Conservation (phyloP, 1,140 invertebrate genomes). For the Globodera rostochiensis region DNA sequence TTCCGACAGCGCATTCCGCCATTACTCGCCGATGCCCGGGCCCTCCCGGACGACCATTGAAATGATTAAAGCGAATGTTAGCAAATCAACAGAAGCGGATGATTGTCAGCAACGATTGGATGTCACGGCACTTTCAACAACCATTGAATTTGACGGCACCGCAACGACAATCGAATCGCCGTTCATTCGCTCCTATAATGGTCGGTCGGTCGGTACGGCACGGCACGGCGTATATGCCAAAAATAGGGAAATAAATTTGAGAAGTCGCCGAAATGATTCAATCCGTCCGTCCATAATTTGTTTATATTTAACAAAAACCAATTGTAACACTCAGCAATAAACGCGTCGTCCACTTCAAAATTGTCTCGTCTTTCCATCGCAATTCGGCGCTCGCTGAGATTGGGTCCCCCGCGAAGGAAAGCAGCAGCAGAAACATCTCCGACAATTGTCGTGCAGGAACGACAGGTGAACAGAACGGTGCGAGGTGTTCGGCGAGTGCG, state of each 20-base stretch:
- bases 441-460: not conserved
- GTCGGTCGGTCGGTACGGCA: not conserved
- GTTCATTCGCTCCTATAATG: conserved; percentile 22
- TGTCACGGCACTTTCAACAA: not conserved
- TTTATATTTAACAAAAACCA: too few species aligned
- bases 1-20: not conserved
- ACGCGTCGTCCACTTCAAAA: conserved; percentile 5
- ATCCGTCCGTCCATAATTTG: too few species aligned
- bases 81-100: not conserved
- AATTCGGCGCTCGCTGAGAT: conserved; percentile 14
- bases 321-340: not conserved
- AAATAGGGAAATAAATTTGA: too few species aligned
- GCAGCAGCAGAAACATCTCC: not conserved
- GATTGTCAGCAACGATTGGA: not conserved
- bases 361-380: conserved; percentile 21
- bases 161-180: not conserved
- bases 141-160: not conserved
- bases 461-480: conserved; percentile 1
- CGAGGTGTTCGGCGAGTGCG: not conserved
- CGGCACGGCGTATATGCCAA: not conserved
- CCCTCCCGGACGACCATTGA: not conserved
- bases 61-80: not conserved
- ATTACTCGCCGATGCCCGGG: not conserved
- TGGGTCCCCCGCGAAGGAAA: not conserved
- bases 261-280: too few species aligned